Conservation (phyloP, 92 coral and sea anemone genomes). For the Siderastrea siderea region DNA sequence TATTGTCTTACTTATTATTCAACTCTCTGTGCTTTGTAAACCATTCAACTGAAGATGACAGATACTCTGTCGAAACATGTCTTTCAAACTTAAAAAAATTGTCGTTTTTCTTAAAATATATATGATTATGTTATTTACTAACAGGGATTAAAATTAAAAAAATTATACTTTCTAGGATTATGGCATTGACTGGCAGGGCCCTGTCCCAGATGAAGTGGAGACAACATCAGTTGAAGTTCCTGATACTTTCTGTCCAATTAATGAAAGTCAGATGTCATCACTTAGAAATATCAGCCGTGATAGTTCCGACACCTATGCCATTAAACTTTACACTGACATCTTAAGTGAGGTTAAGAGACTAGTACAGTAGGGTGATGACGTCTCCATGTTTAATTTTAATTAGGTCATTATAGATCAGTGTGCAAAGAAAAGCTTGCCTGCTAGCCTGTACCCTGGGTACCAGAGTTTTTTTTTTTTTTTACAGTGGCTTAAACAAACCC, state of each 20-base stretch:
- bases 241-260: conserved; percentile 46
- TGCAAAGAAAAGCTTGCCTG: not conserved
- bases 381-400: not conserved
- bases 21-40: too few species aligned
- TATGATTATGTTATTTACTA: conserved; percentile 9
- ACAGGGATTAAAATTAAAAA: conserved; percentile 7
- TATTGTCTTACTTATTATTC: too few species aligned
- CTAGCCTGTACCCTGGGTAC: too few species aligned
- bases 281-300: conserved; percentile 40
- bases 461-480: too few species aligned
- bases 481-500: too few species aligned
- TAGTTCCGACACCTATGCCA: conserved; percentile 52
- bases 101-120: not conserved
- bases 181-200: conserved; percentile 68
- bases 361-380: conserved; percentile 11
- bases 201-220: conserved; percentile 38
- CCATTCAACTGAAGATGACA: too few species aligned
- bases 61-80: too few species aligned
- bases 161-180: conserved; percentile 28
- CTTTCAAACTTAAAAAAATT: too few species aligned
- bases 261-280: conserved; percentile 50
- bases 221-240: conserved; percentile 44
- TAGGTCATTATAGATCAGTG: not conserved
- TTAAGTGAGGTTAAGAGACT: conserved; percentile 24
- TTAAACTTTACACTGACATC: conserved; percentile 33